Evolutionary conservation across 2,888 invertebrate genomes (phyloP).

Genomic region (Idaea straminata): DNA sequence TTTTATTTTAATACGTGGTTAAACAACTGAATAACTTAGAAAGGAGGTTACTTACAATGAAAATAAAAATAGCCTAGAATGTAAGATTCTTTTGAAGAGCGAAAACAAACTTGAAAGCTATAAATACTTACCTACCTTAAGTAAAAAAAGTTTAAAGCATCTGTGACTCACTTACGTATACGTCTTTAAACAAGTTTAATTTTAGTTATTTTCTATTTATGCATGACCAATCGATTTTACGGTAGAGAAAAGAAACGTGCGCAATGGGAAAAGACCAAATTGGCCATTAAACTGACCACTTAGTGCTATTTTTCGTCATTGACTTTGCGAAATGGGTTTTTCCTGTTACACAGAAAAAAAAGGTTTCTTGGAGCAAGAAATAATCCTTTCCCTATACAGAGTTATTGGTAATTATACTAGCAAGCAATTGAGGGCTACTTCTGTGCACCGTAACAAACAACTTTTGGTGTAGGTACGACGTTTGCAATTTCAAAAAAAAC

Average conservation of each 20-base stretch:
- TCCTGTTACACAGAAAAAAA: too few species aligned
- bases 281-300: too few species aligned
- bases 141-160: background rate
- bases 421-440: too few species aligned
- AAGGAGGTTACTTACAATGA: background rate
- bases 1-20: background rate
- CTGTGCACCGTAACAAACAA: too few species aligned
- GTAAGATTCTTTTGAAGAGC: background rate
- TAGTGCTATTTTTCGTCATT: too few species aligned
- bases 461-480: too few species aligned
- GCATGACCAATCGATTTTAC: constrained; percentile 8
- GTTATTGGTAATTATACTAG: too few species aligned
- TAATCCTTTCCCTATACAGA: too few species aligned
- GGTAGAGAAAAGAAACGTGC: constrained; percentile 11
- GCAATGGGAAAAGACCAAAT: background rate
- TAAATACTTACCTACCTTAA: background rate
- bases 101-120: background rate
- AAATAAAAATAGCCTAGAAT: background rate
- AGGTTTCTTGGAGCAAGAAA: too few species aligned
- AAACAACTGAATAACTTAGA: background rate
- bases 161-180: background rate
- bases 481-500: too few species aligned
- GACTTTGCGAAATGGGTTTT: too few species aligned
- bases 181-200: background rate
- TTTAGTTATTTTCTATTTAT: constrained; percentile 11